phyloP scores from a whole-genome alignment of 1,140 invertebrate species.

The Zaprionus gabonicus region DNA sequence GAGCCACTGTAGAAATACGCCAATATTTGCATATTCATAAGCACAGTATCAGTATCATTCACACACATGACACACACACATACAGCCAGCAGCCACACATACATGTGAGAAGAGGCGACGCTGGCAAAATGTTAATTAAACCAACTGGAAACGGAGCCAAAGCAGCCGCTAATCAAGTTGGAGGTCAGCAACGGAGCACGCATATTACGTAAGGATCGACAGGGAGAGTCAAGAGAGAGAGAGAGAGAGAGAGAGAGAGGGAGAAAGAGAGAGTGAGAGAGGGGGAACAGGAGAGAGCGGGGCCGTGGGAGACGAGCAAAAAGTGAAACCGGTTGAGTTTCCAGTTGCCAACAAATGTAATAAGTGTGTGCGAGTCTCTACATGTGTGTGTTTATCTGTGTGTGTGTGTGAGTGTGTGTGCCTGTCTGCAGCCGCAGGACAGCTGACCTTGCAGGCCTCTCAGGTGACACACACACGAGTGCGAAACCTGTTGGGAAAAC shows the following conservation, averaged over 20 bases:
- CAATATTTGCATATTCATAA: slow-evolving; percentile 73
- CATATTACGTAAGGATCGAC: slow-evolving; percentile 65
- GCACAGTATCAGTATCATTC: slow-evolving; percentile 40
- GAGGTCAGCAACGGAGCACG: slow-evolving; percentile 62
- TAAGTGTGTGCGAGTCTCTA: neutral
- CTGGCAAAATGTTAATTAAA: slow-evolving; percentile 68
- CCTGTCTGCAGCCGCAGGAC: slow-evolving; percentile 37
- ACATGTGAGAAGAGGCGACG: slow-evolving; percentile 9
- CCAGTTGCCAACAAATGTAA: slow-evolving; percentile 25
- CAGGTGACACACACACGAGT: slow-evolving; percentile 18
- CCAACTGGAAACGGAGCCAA: slow-evolving; percentile 59
- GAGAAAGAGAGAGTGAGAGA: neutral
- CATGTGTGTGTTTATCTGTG: neutral
- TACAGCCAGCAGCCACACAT: neutral
- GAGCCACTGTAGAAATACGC: slow-evolving; percentile 39
- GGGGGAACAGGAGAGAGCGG: neutral
- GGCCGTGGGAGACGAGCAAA: slow-evolving; percentile 18
- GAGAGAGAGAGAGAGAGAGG: neutral
- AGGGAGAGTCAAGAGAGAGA: neutral
- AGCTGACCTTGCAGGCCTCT: slow-evolving; percentile 64
- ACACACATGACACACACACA: slow-evolving; percentile 13
- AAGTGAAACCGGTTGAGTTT: slow-evolving; percentile 54
- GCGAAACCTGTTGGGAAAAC: slow-evolving; percentile 64
- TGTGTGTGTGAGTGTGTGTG: neutral
- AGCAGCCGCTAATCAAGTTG: slow-evolving; percentile 77